Evolutionary conservation across 1,140 invertebrate species (phyloP), one percentile per base, ranked within the genome.

Genomic region (Lordiphosa mommai): DNA sequence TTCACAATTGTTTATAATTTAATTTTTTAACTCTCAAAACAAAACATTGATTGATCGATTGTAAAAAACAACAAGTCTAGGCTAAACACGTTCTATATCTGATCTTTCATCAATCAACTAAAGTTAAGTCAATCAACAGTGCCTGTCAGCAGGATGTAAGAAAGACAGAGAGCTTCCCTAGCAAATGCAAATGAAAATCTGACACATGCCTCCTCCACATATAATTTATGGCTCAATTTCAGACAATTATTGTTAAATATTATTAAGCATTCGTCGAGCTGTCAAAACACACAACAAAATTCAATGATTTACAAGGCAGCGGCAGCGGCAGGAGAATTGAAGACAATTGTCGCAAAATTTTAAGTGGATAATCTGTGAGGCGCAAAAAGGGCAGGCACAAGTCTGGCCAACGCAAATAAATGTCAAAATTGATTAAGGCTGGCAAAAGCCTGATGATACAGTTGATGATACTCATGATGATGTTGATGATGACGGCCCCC

Each of bases 221-320:
- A 84, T 86, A 86, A 86, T 86, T 86, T 86, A 86, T 86, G 82
- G 76, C 71, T 76, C 82, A 86, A 86, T 86, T 84, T 86, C 74
- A 86, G 82, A 86, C 82, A 86, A 86, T 86, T 86, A 76, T 86
- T 86, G 82, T 86, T 86, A 80, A 86, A 86, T 86, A 86, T 86
- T 86, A 82, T 86, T 86, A 76, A 82, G 74, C 80, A 80, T 82
- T 86, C 80, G 82, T 50, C 70, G 72, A 61, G 58, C 82, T 86
- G 74, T 86, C 82, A 86, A 80, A 86, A 86, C 74, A 86, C 64
- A 55, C 61, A 56, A 49, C 48, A 32, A 52, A 61, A 59, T 37
- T 72, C 60, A 70, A 84, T 84, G 77, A 84, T 84, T 84, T 84
- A 84, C 77, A 84, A 68, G 43, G 53, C 53, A 33, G 32, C 48